phyloP scores from a whole-genome alignment of 53 echinoderm and acorn worm species.

The Temnopleurus reevesii region DNA sequence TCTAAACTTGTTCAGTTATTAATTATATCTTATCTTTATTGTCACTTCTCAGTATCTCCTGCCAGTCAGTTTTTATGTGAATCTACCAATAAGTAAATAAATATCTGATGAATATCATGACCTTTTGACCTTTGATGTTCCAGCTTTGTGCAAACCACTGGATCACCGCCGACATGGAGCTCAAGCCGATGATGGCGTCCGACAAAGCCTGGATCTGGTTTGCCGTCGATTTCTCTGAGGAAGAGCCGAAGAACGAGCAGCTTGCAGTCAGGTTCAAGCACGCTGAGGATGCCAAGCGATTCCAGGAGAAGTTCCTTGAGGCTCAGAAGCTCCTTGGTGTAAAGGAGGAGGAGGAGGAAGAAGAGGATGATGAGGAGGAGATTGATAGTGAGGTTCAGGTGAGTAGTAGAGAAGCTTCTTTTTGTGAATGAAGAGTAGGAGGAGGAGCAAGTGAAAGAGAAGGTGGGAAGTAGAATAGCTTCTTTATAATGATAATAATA shows the following conservation, averaged over 20 bases:
- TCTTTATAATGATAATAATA: too few relatives aligned
- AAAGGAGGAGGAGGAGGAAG: not conserved
- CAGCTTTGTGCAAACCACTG: conserved; percentile 81
- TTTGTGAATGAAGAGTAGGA: not conserved
- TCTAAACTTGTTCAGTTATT: too few relatives aligned
- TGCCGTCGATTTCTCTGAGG: conserved; percentile 82
- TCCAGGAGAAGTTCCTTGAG: conserved; percentile 71
- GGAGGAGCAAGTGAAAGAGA: too few relatives aligned
- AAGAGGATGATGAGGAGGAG: not conserved
- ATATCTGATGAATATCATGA: not conserved
- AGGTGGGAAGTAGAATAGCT: too few relatives aligned
- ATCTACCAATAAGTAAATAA: too few relatives aligned
- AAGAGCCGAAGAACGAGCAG: conserved; percentile 77
- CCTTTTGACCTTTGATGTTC: not conserved
- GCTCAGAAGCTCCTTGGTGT: conserved; percentile 52
- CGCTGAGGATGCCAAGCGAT: conserved; percentile 65
- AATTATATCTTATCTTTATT: too few relatives aligned
- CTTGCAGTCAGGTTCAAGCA: conserved; percentile 93
- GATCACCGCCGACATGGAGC: conserved; percentile 66
- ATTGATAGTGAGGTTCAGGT: not conserved
- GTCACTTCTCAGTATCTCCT: too few relatives aligned
- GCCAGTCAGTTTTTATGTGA: too few relatives aligned
- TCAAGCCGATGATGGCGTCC: conserved; percentile 64
- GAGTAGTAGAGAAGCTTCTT: too few relatives aligned
- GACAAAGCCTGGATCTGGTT: conserved; percentile 54